Base-by-base conservation (phyloP, 30 jellyfish, hydroid and myxozoan genomes). In the Cassiopea xamachana region DNA sequence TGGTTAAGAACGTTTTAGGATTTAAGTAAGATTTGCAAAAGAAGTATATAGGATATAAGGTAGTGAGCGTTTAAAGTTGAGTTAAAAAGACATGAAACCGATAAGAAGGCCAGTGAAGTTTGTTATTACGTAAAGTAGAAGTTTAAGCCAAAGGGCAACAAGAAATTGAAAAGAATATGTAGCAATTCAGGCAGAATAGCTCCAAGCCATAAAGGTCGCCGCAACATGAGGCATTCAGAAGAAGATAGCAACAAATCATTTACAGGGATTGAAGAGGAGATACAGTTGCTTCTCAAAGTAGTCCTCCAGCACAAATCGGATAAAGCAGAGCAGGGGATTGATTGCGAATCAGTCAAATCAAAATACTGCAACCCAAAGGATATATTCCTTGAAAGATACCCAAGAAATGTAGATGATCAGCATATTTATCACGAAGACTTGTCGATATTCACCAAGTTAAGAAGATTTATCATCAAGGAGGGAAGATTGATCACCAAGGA, bases 291-390 rank as follows among this genome's bases (percentile, higher is more conserved):
- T 46, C 82, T 82, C 51, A 69, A 82, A 82, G 82, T 82, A 67
- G 64, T 67, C 64, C 90, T 18, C 7, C 90, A 82, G 50, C 64
- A 82, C 69, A 82, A 82, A 69, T 76, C 81, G 9, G 86, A 84
- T 85, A 84, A 84, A 73, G 92, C 76, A 9, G 87, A 78, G 48
- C 78, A 70, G 68, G 91, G 91, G 18, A 60, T 82, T 68, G 91
- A 82, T 46, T 82, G 91, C 83, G 82, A 82, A 59, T 82, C 83
- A 13, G 55, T 82, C 81, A 82, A 82, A 61, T 58, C 91, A 59
- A 82, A 82, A 46, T 82, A 62, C 91, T 13, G 51, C 51, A 83
- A 82, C 82, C 5, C n/a, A 19, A 7, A 69, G 68, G 73, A 82
- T 19, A 82, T 82, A 12, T 82, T 82, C 64, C 71, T 68, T 18